Percentiles rank a stretch among this genome's conserved stretches.
These are phyloP conservation scores for Drosophila nasuta DNA, from an alignment of 1,140 invertebrate genomes.

Conservation along the genomic window DNA sequence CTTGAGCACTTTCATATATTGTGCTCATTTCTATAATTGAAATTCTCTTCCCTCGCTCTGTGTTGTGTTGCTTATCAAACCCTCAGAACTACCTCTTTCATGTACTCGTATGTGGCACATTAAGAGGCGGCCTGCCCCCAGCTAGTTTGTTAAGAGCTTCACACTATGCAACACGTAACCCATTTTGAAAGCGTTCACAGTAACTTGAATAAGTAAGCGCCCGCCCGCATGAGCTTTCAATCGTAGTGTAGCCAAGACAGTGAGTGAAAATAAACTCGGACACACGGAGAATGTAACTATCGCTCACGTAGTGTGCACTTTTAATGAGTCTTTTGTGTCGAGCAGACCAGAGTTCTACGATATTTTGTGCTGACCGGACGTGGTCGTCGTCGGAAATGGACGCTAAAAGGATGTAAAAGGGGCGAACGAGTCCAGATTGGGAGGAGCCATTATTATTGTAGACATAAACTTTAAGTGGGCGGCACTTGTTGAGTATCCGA, in stretches of 20 bases:
- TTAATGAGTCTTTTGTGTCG: conserved; percentile 73
- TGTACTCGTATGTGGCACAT: neutral
- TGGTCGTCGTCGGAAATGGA: conserved; percentile 74
- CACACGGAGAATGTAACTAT: conserved; percentile 1
- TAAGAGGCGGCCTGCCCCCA: conserved; percentile 5
- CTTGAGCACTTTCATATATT: neutral
- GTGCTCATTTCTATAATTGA: conserved; percentile 34
- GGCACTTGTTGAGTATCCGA: conserved; percentile 70
- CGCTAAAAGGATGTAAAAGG: conserved; percentile 69
- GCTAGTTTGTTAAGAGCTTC: conserved; percentile 39
- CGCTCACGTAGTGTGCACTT: conserved; percentile 64
- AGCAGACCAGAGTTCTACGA: conserved; percentile 34
- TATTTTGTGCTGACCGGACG: conserved; percentile 70
- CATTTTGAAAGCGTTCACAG: conserved; percentile 53
- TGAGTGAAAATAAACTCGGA: conserved; percentile 63
- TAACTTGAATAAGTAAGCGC: conserved; percentile 50
- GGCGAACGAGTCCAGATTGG: neutral
- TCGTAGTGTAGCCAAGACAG: conserved; percentile 52
- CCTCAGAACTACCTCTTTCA: neutral
- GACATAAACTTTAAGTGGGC: conserved; percentile 67
- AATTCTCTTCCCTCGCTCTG: neutral
- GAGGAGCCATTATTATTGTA: conserved; percentile 64
- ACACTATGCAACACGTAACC: conserved; percentile 73
- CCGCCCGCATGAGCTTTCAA: conserved; percentile 39
- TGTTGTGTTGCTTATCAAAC: neutral